Base-by-base conservation (phyloP, 1,140 invertebrate species). In the Temnothorax nylanderi region DNA sequence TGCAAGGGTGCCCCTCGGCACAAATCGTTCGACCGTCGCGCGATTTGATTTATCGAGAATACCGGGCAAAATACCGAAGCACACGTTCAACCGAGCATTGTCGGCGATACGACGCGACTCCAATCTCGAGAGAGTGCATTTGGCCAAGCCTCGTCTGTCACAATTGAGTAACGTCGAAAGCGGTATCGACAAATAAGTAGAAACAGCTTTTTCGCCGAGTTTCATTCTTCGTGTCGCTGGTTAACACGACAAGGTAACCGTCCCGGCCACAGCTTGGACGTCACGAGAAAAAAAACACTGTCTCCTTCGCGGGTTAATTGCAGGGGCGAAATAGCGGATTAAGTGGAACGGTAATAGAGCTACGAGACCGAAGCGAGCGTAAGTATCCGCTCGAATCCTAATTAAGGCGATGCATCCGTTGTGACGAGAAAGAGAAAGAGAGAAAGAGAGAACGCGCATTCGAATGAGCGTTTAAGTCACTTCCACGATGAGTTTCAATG, bases 371-470 rank as follows among this genome's bases (percentile, higher is more conserved):
- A 58, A 13, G 26, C 54, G 41, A 74, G 67, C 26, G 49, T 44
- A 51, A 18, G 65, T 32, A 72, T 60, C 49, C 67, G 37, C 44
- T 74, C 54, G 44, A 71, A 84, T 74, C 44, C 54, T 84, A 84
- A 84, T 84, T 84, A 84, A 84, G 54, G 13, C 8, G 69, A 84
- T n/a, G 80, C 41, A 47, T 84, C 80, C 80, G 54, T 84, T 75
- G 44, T 41, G 54, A 74, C 16, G 37, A 16, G 58, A 51, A 26
- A 49, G 26, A 75, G 34, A 41, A 26, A 74, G 5, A 26, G 76
- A 47, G 78, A 81, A 26, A 71, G 34, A 69, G 78, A 37, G 37
- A 4, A 37, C 1, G 37, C 26, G 26, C 26, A 26, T 26, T 72
- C 44, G 67, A 11, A 41, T 44, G 13, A 56, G 47, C 49, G 49